phyloP scores from a whole-genome alignment of 1,140 invertebrate genomes.

The Aphaenogaster floridana region DNA sequence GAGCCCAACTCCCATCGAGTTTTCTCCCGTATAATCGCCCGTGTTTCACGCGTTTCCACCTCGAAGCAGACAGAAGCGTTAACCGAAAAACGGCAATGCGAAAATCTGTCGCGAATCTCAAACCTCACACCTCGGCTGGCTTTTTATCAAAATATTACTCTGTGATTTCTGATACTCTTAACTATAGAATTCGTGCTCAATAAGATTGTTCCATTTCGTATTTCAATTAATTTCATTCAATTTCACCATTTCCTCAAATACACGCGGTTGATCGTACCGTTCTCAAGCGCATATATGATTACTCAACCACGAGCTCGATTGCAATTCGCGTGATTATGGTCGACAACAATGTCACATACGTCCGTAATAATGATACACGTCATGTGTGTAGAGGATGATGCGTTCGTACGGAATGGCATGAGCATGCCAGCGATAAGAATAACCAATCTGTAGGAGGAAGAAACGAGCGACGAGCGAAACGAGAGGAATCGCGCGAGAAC shows the following conservation, averaged over 20 bases:
- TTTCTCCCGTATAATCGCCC: conserved; percentile 69
- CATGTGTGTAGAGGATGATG: conserved; percentile 2
- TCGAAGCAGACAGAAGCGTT: conserved; percentile 31
- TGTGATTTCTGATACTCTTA: background rate
- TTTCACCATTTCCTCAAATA: conserved; percentile 20
- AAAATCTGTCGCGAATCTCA: background rate
- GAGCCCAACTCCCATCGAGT: conserved; percentile 51
- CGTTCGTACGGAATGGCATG: conserved; percentile 21
- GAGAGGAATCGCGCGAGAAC: conserved; percentile 50
- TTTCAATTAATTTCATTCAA: conserved; percentile 2
- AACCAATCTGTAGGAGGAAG: conserved; percentile 30
- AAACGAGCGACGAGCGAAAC: conserved; percentile 2
- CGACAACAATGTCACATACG: conserved; percentile 36
- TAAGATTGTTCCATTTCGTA: background rate
- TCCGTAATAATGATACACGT: conserved; percentile 40
- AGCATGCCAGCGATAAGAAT: background rate
- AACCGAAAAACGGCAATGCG: conserved; percentile 32
- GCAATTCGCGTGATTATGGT: conserved; percentile 44
- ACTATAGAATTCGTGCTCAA: background rate
- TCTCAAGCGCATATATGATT: conserved; percentile 30
- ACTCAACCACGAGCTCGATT: conserved; percentile 45
- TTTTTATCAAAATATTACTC: background rate
- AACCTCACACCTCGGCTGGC: background rate
- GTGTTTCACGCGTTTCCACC: conserved; percentile 69
- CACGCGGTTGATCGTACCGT: background rate